phyloP scores from a whole-genome alignment of 2,888 invertebrate species.

The Caenorhabditis sp. region DNA sequence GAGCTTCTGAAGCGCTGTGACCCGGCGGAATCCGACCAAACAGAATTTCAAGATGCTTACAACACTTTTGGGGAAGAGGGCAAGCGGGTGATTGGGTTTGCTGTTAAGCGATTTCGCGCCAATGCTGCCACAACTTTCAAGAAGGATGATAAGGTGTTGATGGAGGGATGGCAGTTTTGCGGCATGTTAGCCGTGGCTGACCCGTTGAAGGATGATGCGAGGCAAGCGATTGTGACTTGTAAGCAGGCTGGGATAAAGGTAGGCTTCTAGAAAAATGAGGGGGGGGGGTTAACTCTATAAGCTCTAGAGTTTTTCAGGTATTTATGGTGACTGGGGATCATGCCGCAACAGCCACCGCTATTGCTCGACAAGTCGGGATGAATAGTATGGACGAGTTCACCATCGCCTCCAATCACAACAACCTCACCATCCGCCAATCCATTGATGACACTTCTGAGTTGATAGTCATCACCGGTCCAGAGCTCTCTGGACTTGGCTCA shows the following conservation, averaged over 20 bases:
- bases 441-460: constrained; percentile 38
- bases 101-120: constrained; percentile 53
- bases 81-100: constrained; percentile 63
- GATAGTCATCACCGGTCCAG: constrained; percentile 50
- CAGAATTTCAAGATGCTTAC: constrained; percentile 53
- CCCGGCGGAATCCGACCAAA: constrained; percentile 16
- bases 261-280: too few relatives aligned
- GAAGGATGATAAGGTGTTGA: constrained; percentile 53
- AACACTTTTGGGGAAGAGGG: constrained; percentile 61
- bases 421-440: constrained; percentile 20
- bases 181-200: constrained; percentile 64
- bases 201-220: constrained; percentile 60
- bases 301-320: constrained; percentile 5
- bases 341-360: constrained; percentile 60
- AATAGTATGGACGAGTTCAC: constrained; percentile 41
- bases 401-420: constrained; percentile 17
- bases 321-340: constrained; percentile 67
- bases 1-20: constrained; percentile 19
- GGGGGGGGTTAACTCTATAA: too few relatives aligned
- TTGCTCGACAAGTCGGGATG: constrained; percentile 63
- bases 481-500: constrained; percentile 33
- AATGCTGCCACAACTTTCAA: constrained; percentile 46
- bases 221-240: constrained; percentile 54
- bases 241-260: constrained; percentile 62
- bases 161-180: constrained; percentile 53